Evolutionary conservation across 2,797 vertebrate species (phyloP).

Genomic region (Sebastes alutus): DNA sequence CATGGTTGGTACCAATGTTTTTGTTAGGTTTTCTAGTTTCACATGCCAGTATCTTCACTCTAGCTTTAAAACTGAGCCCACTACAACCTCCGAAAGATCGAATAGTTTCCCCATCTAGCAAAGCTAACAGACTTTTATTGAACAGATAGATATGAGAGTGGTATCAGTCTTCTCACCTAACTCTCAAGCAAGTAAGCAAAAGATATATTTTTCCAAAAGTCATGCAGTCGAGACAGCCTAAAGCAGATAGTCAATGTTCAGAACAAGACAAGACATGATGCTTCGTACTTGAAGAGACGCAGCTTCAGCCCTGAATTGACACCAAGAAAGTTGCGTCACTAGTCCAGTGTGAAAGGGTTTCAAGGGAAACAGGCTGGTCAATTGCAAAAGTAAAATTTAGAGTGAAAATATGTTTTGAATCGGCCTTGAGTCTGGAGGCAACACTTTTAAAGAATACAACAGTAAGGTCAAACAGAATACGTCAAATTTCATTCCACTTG

Average conservation of each 20-base stretch:
- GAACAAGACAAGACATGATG: background rate
- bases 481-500: conserved; percentile 49
- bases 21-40: too few species aligned
- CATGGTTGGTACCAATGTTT: too few species aligned
- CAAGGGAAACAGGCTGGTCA: background rate
- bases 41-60: too few species aligned
- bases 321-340: background rate
- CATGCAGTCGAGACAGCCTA: background rate
- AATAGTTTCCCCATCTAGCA: background rate
- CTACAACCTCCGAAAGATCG: too few species aligned
- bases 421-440: conserved; percentile 15
- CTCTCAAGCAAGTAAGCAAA: background rate
- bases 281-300: background rate
- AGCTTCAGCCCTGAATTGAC: background rate
- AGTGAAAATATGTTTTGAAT: conserved; percentile 32
- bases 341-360: background rate
- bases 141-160: background rate
- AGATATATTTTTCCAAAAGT: background rate
- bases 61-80: too few species aligned
- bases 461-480: conserved; percentile 41
- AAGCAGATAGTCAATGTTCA: background rate
- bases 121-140: background rate
- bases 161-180: background rate
- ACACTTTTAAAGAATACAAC: conserved; percentile 29
- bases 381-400: conserved; percentile 9